These are phyloP conservation scores for Rhingia campestris DNA, from an alignment of 2,888 invertebrate species.

Conservation along the genomic window DNA sequence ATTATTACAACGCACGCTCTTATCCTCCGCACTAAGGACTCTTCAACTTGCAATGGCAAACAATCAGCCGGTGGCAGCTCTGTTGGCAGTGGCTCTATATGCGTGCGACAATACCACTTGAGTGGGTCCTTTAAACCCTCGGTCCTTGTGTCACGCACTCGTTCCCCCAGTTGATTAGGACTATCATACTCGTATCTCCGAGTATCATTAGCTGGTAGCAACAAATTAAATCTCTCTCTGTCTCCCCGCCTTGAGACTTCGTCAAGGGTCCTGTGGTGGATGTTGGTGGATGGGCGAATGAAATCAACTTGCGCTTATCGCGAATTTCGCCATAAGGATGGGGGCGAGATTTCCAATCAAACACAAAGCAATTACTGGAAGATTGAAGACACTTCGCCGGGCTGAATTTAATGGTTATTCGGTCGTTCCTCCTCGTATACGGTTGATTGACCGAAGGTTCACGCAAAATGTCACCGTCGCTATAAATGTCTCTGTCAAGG, in stretches of 20 bases:
- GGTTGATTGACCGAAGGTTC: constrained; percentile 50
- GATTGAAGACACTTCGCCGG: constrained; percentile 43
- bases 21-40: constrained; percentile 31
- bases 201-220: constrained; percentile 67
- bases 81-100: constrained; percentile 37
- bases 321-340: constrained; percentile 2
- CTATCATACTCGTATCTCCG: constrained; percentile 57
- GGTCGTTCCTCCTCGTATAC: not conserved
- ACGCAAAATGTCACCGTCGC: constrained; percentile 46
- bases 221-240: constrained; percentile 70
- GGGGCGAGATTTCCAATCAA: constrained; percentile 58
- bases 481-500: constrained; percentile 57
- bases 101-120: constrained; percentile 71
- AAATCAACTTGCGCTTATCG: constrained; percentile 30
- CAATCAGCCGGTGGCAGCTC: constrained; percentile 22
- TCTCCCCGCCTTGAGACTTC: not conserved
- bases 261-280: not conserved
- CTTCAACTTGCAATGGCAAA: constrained; percentile 68
- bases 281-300: not conserved
- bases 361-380: constrained; percentile 57
- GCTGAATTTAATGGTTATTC: constrained; percentile 34
- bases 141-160: constrained; percentile 67
- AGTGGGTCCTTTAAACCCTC: constrained; percentile 54
- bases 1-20: constrained; percentile 57
- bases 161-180: constrained; percentile 62